A percentile compares a stretch with the other conserved stretches of the same genome.
Conservation (phyloP, 2,797 vertebrate genomes). For the Halcyon leucocephala region DNA sequence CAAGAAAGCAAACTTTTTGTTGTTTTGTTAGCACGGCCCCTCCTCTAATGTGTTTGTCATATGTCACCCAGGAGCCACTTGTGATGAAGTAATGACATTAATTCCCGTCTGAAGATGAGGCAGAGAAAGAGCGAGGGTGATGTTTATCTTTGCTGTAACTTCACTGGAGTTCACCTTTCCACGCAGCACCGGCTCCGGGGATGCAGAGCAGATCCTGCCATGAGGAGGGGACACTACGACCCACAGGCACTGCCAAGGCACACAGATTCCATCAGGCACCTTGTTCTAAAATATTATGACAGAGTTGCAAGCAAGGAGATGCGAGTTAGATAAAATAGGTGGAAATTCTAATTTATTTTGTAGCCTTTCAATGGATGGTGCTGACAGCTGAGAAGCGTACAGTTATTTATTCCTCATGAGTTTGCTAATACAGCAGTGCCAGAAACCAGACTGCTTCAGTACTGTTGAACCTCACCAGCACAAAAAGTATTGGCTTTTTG, state of each 20-base stretch:
- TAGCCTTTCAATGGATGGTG: not conserved
- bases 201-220: accelerated
- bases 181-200: not conserved
- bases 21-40: not conserved
- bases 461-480: not conserved
- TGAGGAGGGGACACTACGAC: not conserved
- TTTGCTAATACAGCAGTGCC: not conserved
- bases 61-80: not conserved
- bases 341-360: not conserved
- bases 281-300: accelerated
- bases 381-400: not conserved
- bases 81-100: accelerated
- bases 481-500: not conserved
- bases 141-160: not conserved
- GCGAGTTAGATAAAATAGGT: not conserved
- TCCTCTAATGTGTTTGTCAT: conserved; percentile 18
- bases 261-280: accelerated
- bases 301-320: not conserved
- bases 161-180: not conserved
- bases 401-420: not conserved
- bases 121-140: not conserved
- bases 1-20: not conserved
- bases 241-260: accelerated
- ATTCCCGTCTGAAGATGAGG: not conserved
- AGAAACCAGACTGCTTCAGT: accelerated